Percentiles rank a stretch among this genome's conserved stretches.
These are phyloP conservation scores for Anarhynchus alexandrinus DNA, from an alignment of 2,113 vertebrate species.

Conservation along the genomic window DNA sequence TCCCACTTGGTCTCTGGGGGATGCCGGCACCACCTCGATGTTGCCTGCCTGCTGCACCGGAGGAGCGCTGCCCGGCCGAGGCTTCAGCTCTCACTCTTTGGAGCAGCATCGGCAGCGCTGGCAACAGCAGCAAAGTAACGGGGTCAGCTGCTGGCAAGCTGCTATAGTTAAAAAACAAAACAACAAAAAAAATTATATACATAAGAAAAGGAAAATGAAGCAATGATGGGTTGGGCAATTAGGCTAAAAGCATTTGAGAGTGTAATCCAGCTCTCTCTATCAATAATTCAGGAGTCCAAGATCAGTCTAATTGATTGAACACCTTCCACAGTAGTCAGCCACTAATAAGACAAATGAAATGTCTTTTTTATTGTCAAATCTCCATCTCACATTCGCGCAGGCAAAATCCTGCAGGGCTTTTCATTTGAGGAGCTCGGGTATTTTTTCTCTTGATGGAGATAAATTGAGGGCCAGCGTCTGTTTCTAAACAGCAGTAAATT, in stretches of 20 bases:
- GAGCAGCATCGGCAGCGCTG: background rate
- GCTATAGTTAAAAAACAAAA: slow-evolving; percentile 7
- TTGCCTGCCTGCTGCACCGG: background rate
- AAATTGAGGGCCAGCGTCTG: slow-evolving; percentile 59
- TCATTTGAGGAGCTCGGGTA: slow-evolving; percentile 35
- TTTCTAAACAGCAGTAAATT: slow-evolving; percentile 70
- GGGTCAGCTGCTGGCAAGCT: background rate
- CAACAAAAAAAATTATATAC: background rate
- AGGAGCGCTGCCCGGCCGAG: accelerated
- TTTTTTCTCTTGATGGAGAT: slow-evolving; percentile 57
- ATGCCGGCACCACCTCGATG: accelerated
- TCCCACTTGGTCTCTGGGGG: background rate
- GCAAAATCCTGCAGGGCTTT: slow-evolving; percentile 47
- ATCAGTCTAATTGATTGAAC: slow-evolving; percentile 73
- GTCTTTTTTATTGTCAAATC: slow-evolving; percentile 62
- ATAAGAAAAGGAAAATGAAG: slow-evolving; percentile 53
- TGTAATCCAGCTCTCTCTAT: slow-evolving; percentile 47
- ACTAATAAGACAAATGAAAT: slow-evolving; percentile 78
- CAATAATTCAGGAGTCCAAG: slow-evolving; percentile 69
- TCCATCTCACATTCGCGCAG: slow-evolving; percentile 62
- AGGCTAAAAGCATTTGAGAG: slow-evolving; percentile 88
- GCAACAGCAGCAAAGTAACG: background rate
- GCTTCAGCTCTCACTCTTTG: background rate
- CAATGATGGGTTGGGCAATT: slow-evolving; percentile 81
- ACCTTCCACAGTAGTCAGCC: slow-evolving; percentile 65